Conservation (phyloP, 2,888 invertebrate genomes). For the Drosophila paranaensis region DNA sequence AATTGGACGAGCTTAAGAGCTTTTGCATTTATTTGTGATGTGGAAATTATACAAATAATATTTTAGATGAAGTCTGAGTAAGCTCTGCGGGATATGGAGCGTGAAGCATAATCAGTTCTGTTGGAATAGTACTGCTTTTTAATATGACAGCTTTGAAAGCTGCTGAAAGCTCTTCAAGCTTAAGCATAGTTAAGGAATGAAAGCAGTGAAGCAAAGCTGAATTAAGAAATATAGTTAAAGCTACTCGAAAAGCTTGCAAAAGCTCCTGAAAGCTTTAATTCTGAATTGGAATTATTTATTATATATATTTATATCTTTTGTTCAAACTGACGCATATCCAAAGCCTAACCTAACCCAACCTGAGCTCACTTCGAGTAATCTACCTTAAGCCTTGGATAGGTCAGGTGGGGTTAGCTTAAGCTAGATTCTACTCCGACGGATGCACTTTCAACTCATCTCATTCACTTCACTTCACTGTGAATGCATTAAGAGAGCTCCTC, state of each 20-base stretch:
- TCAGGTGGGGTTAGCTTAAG: too few species aligned
- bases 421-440: neutral
- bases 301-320: too few species aligned
- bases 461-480: constrained; percentile 3
- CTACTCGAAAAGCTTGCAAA: neutral
- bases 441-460: neutral
- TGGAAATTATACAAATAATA: neutral
- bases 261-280: neutral
- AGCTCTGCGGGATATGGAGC: neutral
- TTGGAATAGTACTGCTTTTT: too few species aligned
- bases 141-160: neutral
- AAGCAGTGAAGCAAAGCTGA: neutral
- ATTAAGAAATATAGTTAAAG: too few species aligned
- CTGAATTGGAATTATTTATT: too few species aligned
- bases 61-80: neutral
- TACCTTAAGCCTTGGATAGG: too few species aligned
- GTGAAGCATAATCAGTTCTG: too few species aligned
- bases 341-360: neutral
- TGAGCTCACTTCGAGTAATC: neutral
- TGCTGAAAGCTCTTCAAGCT: neutral
- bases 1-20: neutral
- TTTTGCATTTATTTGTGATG: neutral
- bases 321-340: too few species aligned
- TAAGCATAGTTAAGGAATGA: neutral
- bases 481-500: neutral